Conservation (phyloP, 2,888 invertebrate genomes). For the Caenorhabditis angaria region DNA sequence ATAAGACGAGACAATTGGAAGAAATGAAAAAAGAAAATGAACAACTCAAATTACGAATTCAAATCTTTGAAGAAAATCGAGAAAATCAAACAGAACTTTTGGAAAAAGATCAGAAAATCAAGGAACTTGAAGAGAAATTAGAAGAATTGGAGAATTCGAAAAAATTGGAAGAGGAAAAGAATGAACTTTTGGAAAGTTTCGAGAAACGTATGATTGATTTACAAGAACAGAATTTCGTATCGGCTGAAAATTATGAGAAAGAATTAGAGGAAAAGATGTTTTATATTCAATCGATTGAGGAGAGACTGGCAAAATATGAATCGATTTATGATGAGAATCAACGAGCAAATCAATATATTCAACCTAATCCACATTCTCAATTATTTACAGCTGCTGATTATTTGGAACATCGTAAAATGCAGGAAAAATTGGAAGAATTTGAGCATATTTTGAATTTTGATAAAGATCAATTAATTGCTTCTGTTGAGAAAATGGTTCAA, state of each 20-base stretch:
- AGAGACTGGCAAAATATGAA: neutral
- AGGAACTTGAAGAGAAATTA: too few relatives aligned
- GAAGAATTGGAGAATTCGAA: too few relatives aligned
- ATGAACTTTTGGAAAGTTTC: too few relatives aligned
- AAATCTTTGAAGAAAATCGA: neutral
- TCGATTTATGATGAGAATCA: too few relatives aligned
- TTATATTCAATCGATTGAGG: neutral
- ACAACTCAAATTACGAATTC: neutral
- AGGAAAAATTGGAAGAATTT: neutral
- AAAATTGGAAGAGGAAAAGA: too few relatives aligned
- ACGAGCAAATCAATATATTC: too few relatives aligned
- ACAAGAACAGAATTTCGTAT: neutral
- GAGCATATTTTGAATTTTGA: neutral
- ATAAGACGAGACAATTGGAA: neutral
- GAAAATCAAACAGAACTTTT: too few relatives aligned
- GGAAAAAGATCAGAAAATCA: too few relatives aligned
- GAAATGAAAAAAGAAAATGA: neutral
- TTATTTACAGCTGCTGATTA: neutral
- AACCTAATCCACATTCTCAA: neutral
- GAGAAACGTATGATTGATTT: neutral
- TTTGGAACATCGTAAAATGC: neutral
- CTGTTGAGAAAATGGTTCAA: neutral
- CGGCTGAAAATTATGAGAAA: neutral
- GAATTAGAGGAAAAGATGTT: neutral
- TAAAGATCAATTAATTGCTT: neutral